Evolutionary conservation across 2,888 invertebrate species (phyloP), one percentile per base, ranked within the genome.

Genomic region (Drosophila mimetica): DNA sequence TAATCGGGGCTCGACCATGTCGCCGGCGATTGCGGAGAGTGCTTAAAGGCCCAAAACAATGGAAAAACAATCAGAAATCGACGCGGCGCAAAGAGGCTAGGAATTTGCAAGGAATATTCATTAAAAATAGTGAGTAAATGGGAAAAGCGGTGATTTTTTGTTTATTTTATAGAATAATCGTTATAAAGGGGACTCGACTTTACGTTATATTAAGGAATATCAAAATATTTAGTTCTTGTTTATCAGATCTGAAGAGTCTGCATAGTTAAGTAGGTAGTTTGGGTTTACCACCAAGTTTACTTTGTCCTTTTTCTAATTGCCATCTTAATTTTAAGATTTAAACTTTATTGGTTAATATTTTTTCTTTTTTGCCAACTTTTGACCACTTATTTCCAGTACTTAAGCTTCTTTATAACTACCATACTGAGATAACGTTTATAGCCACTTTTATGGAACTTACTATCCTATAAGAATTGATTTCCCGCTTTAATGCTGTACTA

Each of bases 1-100:
- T 78, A 64, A 75, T 63, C 53, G 48, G 61, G 48, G 53, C 57
- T 64, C 22, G 20, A 66, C 59, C 53, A 64, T 53, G 73, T 75
- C 64, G 70, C 30, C 73, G 44, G 36, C 34, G 28, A 69, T 69
- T 48, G 37, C 57, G 53, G 37, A 59, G 66, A 70, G 57, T 79
- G 67, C 34, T 22, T 39, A 44, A 28, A 44, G 22, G 60, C 61
- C 60, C 14, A 59, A 11, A 18, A 44, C 28, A 37, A 60, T 60
- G 61, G 20, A 20, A 22, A 61, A 22, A 61, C 20, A 16, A 28
- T n/a, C 54, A 28, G 20, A 37, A 32, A n/a, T 11, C 20, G 11
- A 28, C 36, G 28, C 8, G 18, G 5, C 28, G 11, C 22, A 28
- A 14, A 22, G 37, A 16, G 58, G 22, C 54, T 39, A 39, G 36